Base-by-base conservation (phyloP, 2,888 invertebrate species). In the Aproaerema taeniolella region DNA sequence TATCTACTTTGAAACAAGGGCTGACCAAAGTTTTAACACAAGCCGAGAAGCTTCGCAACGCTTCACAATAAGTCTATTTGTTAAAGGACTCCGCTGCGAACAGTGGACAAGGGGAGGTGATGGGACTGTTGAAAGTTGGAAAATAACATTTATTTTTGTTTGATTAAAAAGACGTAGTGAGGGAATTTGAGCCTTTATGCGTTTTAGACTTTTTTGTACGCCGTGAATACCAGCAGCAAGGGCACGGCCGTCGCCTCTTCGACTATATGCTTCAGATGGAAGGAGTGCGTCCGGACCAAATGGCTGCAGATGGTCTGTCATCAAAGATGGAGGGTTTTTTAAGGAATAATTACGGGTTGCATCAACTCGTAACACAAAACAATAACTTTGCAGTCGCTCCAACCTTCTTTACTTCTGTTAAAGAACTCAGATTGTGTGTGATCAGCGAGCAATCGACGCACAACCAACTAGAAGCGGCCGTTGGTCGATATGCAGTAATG, bases 241-340 rank as follows among this genome's bases (percentile, higher is more conserved):
- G 98, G 2, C 89, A 92, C 65, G 98, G 98, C 2, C 93, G 91
- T 59, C 77, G 88, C 43, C 87, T 99, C 9, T 98, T 95, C 77
- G 95, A 98, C 52, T 88, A 91, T 60, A 97, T 98, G 97, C 79
- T 96, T 5, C 74, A 93, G 91, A 92, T 92, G 49, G 91, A 92
- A 74, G 86, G 90, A 38, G 83, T 91, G 31, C 73, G 78, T 33
- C 92, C 94, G 0, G 81, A 90, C 2, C 91, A 94, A 65, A 79
- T 98, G 57, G 97, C 99, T 0, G 93, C 98, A 47, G 98, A 99
- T 75, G 90, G 95, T 28, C 99, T 98, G 0, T 98, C 98, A 0
- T 90, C 92, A 34, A 97, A 97, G 71, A 92, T 98, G 61, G 86
- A 95, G 50, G 90, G 90, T 20, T 99, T 99, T 75, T 81, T 99